Evolutionary conservation across 2,113 vertebrate genomes (phyloP).

Genomic region (Lontra canadensis): DNA sequence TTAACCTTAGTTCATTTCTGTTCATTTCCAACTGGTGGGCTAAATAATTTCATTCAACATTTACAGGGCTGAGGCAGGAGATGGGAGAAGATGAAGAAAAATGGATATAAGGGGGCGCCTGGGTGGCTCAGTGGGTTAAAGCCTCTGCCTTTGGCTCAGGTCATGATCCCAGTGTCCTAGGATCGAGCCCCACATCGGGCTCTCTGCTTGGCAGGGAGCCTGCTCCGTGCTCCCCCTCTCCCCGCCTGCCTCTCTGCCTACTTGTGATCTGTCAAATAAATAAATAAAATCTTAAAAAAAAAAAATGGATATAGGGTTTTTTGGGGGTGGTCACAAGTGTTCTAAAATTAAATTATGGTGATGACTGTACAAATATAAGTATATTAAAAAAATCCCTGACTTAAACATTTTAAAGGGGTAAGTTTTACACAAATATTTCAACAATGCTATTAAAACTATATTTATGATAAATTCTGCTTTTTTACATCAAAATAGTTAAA

Average conservation of each 20-base stretch:
- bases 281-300: too few species aligned
- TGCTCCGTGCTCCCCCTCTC: too few species aligned
- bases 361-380: background rate
- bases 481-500: background rate
- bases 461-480: background rate
- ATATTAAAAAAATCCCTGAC: constrained; percentile 12
- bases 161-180: too few species aligned
- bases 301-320: background rate
- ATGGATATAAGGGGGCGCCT: background rate
- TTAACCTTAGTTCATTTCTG: background rate
- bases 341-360: background rate
- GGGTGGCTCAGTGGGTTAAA: too few species aligned
- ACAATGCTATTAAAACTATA: constrained; percentile 8
- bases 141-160: too few species aligned
- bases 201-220: too few species aligned
- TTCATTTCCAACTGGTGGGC: background rate
- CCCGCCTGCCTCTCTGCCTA: too few species aligned
- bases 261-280: too few species aligned
- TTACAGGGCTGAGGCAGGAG: background rate
- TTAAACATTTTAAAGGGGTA: background rate
- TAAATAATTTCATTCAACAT: background rate
- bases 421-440: background rate
- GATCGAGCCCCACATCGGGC: too few species aligned
- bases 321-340: background rate
- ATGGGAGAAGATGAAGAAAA: background rate